Evolutionary conservation across 2,888 invertebrate species (phyloP), one percentile per base, ranked within the genome.

Genomic region (Leptopterna dolabrata): DNA sequence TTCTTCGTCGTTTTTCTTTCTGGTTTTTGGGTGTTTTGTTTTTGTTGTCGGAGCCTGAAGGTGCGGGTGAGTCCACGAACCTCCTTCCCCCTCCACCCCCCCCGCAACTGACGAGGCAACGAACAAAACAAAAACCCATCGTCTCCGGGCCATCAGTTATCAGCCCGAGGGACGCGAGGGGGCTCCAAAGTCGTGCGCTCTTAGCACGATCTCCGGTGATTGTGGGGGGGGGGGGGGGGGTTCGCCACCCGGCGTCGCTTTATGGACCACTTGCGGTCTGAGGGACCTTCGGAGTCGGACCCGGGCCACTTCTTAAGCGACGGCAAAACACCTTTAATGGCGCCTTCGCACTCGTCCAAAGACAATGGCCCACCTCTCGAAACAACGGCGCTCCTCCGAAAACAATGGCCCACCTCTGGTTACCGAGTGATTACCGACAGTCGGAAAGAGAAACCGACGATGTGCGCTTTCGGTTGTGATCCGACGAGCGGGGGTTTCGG

Each of bases 271-370:
- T 63, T 73, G 78, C 78, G 41, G 55, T 27, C 55, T 51, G 16
- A 16, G 2, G 63, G 24, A 24, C 24, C 24, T n/a, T 55, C 24
- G 3, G 27, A 24, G 24, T 19, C 55, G 2, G 9, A n/a, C 7
- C 9, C 0, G 55, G 55, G 16, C 55, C 47, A 27, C 80, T 43
- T 51, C 45, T 80, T 80, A 80, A 36, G 47, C 47, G 24, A 24
- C n/a, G 24, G 47, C n/a, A 81, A 81, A 81, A 81, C 81, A 36
- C 55, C 81, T 81, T 81, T 81, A 81, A 81, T 81, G 51, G 55
- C 29, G 47, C 51, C 47, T 78, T 78, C 63, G 19, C 63, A 63
- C 63, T 24, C n/a, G n/a, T 63, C 63, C 63, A 11, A 63, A 63
- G 24, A 63, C 63, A 63, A 63, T 63, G 19, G 63, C 63, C 24